A percentile compares a stretch with the other conserved stretches of the same genome.
These are phyloP conservation scores for Physella acuta DNA, from an alignment of 1,140 invertebrate genomes.

Conservation along the genomic window DNA sequence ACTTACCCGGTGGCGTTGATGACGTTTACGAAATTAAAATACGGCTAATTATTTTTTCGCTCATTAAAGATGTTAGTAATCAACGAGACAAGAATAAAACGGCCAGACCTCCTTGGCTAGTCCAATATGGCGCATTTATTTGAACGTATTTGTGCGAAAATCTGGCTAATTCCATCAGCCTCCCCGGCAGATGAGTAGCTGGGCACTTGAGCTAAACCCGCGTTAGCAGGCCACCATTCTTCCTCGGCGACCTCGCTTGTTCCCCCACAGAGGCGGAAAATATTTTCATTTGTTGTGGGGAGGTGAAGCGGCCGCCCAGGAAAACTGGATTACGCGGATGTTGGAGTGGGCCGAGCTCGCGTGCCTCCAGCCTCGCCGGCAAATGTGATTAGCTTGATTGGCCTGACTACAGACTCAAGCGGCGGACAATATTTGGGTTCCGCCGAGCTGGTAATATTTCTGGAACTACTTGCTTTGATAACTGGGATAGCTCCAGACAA, in stretches of 20 bases:
- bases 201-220: conserved; percentile 9
- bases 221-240: conserved; percentile 4
- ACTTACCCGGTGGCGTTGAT: too few relatives aligned
- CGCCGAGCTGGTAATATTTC: too few relatives aligned
- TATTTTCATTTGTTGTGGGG: conserved; percentile 36
- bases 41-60: too few relatives aligned
- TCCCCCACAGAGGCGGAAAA: conserved; percentile 34
- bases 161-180: conserved; percentile 26
- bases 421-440: conserved; percentile 19
- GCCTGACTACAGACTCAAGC: neutral
- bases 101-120: too few relatives aligned
- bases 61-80: too few relatives aligned
- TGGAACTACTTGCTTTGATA: too few relatives aligned
- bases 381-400: conserved; percentile 22
- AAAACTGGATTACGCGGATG: conserved; percentile 19
- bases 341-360: conserved; percentile 10
- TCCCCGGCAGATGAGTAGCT: conserved; percentile 7
- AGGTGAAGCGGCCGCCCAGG: conserved; percentile 12
- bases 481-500: too few relatives aligned
- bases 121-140: neutral
- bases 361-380: conserved; percentile 1
- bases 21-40: too few relatives aligned
- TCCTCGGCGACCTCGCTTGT: conserved; percentile 23
- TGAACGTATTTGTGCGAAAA: conserved; percentile 23
- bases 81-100: too few relatives aligned